Evolutionary conservation across 2,888 invertebrate genomes (phyloP), one percentile per base, ranked within the genome.

Genomic region (Cantharis rustica): DNA sequence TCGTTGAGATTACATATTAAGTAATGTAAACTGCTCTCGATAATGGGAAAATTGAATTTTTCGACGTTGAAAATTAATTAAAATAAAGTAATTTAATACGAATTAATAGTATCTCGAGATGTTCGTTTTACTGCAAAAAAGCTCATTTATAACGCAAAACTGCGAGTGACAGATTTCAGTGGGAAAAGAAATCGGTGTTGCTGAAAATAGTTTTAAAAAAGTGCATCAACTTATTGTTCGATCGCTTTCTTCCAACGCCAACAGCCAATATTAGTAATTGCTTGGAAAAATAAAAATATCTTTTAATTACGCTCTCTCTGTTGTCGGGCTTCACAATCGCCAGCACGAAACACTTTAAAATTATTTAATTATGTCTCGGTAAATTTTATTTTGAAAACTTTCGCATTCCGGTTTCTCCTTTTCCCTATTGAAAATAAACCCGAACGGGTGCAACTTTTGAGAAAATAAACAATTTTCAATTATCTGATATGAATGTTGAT

Each of bases 51-150:
- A 31, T 47, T 61, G 10, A 73, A 80, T 80, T 81, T 81, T 81
- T 80, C 79, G 74, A 71, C 74, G 72, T 75, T 77, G 63, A 71
- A 75, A 82, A 80, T 82, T 82, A 82, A 82, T 82, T 82, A 81
- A 77, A 79, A 76, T 72, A 27, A 15, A 69, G 80, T 76, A 80
- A 78, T 81, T 81, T 80, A 79, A 78, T 73, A 75, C 75, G 77
- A 81, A 82, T 81, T 81, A 80, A 81, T 80, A 75, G 78, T 71
- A 74, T 71, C 75, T 70, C 69, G 17, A 73, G 76, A 73, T 71
- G 72, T 78, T 68, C 63, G 77, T 75, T 70, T 68, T 74, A 11
- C 72, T 20, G 69, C 69, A 72, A 77, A 79, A 79, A 81, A 78
- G 68, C 74, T 75, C 77, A 74, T 79, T 79, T 78, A 80, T 80